phyloP scores from a whole-genome alignment of 2,113 vertebrate genomes.

The human (Homo sapiens) region DNA sequence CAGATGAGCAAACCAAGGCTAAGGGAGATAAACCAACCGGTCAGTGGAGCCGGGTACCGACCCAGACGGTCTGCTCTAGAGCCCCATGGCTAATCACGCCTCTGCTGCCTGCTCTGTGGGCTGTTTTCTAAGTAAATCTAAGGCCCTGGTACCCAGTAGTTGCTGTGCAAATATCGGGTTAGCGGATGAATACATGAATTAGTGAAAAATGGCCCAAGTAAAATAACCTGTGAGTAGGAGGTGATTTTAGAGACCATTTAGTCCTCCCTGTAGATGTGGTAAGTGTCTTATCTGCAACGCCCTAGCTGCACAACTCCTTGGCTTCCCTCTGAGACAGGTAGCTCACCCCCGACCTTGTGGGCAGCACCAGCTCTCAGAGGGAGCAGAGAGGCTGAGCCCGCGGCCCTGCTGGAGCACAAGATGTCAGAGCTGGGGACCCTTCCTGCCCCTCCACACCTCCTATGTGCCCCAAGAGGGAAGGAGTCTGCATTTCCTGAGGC shows the following conservation, averaged over 20 bases:
- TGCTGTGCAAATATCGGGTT: background rate
- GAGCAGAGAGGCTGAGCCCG: background rate
- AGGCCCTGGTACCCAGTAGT: background rate
- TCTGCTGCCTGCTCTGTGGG: background rate
- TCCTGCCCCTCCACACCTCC: background rate
- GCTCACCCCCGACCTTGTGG: background rate
- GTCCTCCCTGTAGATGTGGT: background rate
- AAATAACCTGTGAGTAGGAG: background rate
- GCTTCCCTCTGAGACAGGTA: background rate
- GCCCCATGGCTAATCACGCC: accelerated
- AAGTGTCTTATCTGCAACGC: background rate
- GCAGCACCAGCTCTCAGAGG: background rate
- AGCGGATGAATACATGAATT: background rate
- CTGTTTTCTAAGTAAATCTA: background rate
- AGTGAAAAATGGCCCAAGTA: background rate
- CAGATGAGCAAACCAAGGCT: background rate
- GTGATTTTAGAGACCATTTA: background rate
- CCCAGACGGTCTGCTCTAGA: background rate
- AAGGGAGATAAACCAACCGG: background rate
- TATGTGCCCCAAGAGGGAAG: background rate
- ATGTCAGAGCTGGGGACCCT: background rate
- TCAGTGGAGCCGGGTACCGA: background rate
- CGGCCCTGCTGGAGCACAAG: background rate
- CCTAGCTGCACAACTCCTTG: background rate
- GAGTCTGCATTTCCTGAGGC: background rate